A percentile compares a stretch with the other conserved stretches of the same genome.
phyloP scores from a whole-genome alignment of 35 echinoderm and acorn worm genomes.

The Stichopus chloronotus region DNA sequence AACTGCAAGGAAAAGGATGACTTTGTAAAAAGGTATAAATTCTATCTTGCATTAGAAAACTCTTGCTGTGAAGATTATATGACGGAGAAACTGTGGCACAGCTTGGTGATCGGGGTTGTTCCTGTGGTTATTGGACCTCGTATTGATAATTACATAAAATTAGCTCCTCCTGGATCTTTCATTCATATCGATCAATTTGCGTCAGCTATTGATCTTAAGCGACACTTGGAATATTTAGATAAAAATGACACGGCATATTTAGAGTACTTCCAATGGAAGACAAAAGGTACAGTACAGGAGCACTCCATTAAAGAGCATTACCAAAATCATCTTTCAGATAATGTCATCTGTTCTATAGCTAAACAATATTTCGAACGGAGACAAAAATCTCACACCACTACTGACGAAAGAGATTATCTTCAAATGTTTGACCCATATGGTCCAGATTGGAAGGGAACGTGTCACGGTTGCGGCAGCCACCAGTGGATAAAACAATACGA shows the following conservation, averaged over 20 bases:
- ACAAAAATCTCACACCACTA: background rate
- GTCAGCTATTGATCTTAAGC: constrained; percentile 35
- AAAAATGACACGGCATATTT: constrained; percentile 55
- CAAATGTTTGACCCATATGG: constrained; percentile 5
- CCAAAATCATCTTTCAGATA: constrained; percentile 23
- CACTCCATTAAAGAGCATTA: constrained; percentile 19
- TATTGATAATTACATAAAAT: constrained; percentile 56
- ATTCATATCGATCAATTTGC: constrained; percentile 77
- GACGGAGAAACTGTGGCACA: constrained; percentile 73
- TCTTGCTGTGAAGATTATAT: constrained; percentile 68
- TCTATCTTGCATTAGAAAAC: constrained; percentile 76
- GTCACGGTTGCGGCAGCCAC: background rate
- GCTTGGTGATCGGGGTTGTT: constrained; percentile 31
- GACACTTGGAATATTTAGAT: constrained; percentile 59
- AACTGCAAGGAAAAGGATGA: background rate
- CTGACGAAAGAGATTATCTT: background rate
- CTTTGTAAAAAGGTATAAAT: constrained; percentile 60
- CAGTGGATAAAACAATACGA: constrained; percentile 28
- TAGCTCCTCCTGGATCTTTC: constrained; percentile 72
- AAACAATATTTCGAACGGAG: background rate
- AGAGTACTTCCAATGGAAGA: constrained; percentile 70
- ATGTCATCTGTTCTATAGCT: constrained; percentile 10
- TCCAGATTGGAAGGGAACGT: constrained; percentile 37
- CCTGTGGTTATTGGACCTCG: constrained; percentile 72
- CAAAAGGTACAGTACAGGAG: background rate